Conservation (phyloP, 2,888 invertebrate species). For the Aphodius granarius region DNA sequence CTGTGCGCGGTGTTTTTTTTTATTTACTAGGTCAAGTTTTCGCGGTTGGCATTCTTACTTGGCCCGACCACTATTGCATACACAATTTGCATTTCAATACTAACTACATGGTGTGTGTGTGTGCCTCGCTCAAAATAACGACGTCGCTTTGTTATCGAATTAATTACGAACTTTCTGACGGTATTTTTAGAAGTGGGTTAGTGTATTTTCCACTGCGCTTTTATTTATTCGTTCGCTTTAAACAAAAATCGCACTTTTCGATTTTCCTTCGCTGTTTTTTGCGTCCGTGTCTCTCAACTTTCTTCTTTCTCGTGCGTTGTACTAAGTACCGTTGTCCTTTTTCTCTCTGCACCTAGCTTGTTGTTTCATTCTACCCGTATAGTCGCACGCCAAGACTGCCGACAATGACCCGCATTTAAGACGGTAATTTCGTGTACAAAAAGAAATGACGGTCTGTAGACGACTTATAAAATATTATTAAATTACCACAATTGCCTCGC, state of each 20-base stretch:
- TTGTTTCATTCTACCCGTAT: too few relatives aligned
- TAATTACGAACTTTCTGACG: neutral
- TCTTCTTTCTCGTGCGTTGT: too few relatives aligned
- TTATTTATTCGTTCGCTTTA: too few relatives aligned
- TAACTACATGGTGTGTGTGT: neutral
- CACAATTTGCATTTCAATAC: neutral
- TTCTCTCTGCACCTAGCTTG: too few relatives aligned
- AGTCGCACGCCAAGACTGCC: neutral
- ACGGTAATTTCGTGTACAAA: neutral
- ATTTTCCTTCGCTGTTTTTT: neutral
- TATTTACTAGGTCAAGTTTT: constrained; percentile 26
- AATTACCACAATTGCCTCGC: neutral
- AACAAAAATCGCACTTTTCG: neutral
- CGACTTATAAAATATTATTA: neutral
- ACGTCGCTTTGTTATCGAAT: neutral
- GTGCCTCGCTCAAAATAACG: neutral
- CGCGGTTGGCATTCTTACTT: constrained; percentile 17
- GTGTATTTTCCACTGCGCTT: too few relatives aligned
- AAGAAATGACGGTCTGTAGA: neutral
- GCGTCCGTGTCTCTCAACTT: neutral
- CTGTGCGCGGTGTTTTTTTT: constrained; percentile 16
- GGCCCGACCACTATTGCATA: neutral
- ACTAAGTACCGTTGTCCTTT: neutral
- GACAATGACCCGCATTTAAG: neutral
- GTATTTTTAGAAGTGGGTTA: neutral